Evolutionary conservation across 2,113 vertebrate genomes (phyloP), one percentile per base, ranked within the genome.

Genomic region (Ctenomys sociabilis): DNA sequence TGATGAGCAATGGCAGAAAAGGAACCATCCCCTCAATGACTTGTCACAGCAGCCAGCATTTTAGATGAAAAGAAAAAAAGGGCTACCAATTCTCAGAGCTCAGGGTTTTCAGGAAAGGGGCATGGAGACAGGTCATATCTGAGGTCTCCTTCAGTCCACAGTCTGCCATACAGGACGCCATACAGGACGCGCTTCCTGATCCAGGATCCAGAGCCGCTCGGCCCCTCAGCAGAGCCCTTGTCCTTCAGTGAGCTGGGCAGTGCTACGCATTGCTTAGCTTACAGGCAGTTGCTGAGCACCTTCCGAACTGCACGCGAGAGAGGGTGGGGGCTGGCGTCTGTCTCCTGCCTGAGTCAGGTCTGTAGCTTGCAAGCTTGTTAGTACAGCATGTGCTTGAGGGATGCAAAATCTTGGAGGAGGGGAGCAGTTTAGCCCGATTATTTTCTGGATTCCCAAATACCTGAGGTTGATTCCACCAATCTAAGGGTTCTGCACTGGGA

Each of bases 261-360:
- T 35, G 78, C 54, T 12, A 22, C 14, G 17, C 57, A 43, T 9
- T 78, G 16, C 32, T 13, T 12, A 37, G 57, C 57, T 85, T 52
- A 14, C 49, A 49, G 63, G 85, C 13, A 30, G 26, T 61, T 12
- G 10, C 61, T 26, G 24, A 70, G 52, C 40, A 30, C 22, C 35
- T 1, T 49, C 73, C 26, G 3, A 57, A 32, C 7, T 26, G 6
- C 1, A 2, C 7, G 7, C 0, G 5, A 19, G 10, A 22, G 26
- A 35, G 45, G 61, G 9, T 21, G 35, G 45, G 49, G 21, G 1
- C 43, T 19, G 43, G 30, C 28, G 2, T 68, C 75, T 26, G 35
- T 1, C 9, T 13, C 8, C 19, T 68, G 3, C 22, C 28, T 54
- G 66, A 1, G 24, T 26, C 10, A 45, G 17, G 57, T 1, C 26